Evolutionary conservation across 2,797 vertebrate species (phyloP).

Genomic region (Muscicapa striata): DNA sequence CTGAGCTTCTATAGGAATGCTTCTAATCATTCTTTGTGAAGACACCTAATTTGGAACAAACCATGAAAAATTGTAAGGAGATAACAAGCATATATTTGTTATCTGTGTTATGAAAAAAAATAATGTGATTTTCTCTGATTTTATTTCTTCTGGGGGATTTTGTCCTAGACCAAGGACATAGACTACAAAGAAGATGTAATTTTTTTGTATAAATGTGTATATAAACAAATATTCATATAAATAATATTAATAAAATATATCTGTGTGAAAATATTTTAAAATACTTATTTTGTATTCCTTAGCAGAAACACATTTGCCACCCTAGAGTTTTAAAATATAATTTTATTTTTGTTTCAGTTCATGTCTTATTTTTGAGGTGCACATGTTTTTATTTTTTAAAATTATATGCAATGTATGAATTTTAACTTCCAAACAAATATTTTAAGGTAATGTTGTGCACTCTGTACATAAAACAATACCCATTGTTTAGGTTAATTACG

Average conservation of each 20-base stretch:
- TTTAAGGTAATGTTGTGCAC: background rate
- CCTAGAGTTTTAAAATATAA: background rate
- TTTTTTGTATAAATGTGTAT: background rate
- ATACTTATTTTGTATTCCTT: background rate
- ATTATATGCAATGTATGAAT: background rate
- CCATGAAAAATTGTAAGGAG: background rate
- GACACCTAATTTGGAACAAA: background rate
- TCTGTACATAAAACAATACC: background rate
- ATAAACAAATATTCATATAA: background rate
- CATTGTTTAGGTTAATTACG: background rate
- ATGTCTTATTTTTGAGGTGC: background rate
- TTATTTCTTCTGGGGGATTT: background rate
- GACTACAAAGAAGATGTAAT: background rate
- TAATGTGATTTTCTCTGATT: background rate
- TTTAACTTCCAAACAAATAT: background rate
- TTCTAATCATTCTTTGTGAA: background rate
- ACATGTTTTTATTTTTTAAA: background rate
- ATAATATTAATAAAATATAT: background rate
- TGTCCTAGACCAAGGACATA: background rate
- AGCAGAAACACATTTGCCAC: background rate
- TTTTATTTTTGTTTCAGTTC: background rate
- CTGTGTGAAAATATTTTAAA: background rate
- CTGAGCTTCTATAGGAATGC: background rate
- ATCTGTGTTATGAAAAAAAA: background rate
- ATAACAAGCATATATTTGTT: background rate